phyloP scores from a whole-genome alignment of 2,797 vertebrate species.

The Discoglossus pictus region DNA sequence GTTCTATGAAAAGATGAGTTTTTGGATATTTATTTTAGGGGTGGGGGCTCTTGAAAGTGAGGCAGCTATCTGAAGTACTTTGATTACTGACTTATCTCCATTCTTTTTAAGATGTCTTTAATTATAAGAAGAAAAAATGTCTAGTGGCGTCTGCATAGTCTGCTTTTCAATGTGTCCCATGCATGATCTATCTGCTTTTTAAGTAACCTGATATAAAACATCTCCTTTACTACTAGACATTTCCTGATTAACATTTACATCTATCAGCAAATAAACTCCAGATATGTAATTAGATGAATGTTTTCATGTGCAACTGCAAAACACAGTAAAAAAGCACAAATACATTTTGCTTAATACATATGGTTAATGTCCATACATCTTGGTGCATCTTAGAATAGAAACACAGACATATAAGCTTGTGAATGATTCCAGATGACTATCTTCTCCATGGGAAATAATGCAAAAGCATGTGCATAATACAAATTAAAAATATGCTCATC shows the following conservation, averaged over 20 bases:
- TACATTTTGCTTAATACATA: slow-evolving; percentile 22
- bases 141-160: too few relatives aligned
- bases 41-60: too few relatives aligned
- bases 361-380: slow-evolving; percentile 29
- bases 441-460: slow-evolving; percentile 35
- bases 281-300: not conserved
- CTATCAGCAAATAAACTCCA: slow-evolving; percentile 1
- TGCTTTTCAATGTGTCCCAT: too few relatives aligned
- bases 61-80: too few relatives aligned
- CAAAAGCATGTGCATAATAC: slow-evolving; percentile 12
- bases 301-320: slow-evolving; percentile 29
- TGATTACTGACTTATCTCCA: too few relatives aligned
- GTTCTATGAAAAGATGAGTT: too few relatives aligned
- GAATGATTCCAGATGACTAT: slow-evolving; percentile 49
- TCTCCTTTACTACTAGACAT: not conserved
- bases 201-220: not conserved
- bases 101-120: too few relatives aligned
- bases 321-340: slow-evolving; percentile 24
- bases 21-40: too few relatives aligned
- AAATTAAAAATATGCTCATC: slow-evolving; percentile 30
- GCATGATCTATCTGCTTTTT: slow-evolving; percentile 8
- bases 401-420: slow-evolving; percentile 16
- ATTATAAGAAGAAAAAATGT: too few relatives aligned
- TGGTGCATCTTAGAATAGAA: slow-evolving; percentile 18
- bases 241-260: slow-evolving; percentile 4